Percentiles rank a stretch among this genome's conserved stretches.
These are phyloP conservation scores for Manacus vitellinus DNA, from an alignment of 2,113 vertebrate species.

Conservation along the genomic window DNA sequence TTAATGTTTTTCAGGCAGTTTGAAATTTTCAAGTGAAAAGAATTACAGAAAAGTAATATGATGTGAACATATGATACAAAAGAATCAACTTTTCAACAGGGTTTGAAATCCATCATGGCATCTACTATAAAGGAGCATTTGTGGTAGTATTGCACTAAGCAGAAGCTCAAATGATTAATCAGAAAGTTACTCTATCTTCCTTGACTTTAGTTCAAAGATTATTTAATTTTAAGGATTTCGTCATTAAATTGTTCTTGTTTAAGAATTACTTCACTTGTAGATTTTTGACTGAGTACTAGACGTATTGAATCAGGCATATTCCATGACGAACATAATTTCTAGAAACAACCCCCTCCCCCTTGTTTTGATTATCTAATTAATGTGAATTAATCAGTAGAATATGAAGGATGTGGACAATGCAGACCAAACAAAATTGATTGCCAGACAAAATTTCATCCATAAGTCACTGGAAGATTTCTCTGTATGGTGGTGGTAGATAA, in stretches of 20 bases:
- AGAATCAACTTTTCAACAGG: not conserved
- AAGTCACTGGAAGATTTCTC: not conserved
- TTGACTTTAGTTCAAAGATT: not conserved
- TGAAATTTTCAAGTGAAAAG: not conserved
- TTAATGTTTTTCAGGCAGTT: not conserved
- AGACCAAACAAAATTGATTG: not conserved
- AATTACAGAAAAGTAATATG: not conserved
- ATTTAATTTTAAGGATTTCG: not conserved
- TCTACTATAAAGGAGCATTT: not conserved
- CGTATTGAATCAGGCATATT: not conserved
- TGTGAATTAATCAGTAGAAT: not conserved
- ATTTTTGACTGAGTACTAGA: not conserved
- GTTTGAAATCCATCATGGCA: not conserved
- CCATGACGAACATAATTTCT: not conserved
- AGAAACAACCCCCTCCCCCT: rapidly evolving
- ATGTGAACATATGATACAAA: not conserved
- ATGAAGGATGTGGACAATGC: not conserved
- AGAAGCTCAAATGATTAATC: not conserved
- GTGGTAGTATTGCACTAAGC: not conserved
- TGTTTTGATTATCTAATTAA: not conserved
- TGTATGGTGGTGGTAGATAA: not conserved
- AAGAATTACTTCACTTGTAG: not conserved
- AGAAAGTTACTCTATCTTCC: not conserved
- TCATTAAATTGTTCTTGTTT: not conserved
- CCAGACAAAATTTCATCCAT: not conserved